phyloP scores from a whole-genome alignment of 1,140 invertebrate species.

The Doryteuthis pealeii region DNA sequence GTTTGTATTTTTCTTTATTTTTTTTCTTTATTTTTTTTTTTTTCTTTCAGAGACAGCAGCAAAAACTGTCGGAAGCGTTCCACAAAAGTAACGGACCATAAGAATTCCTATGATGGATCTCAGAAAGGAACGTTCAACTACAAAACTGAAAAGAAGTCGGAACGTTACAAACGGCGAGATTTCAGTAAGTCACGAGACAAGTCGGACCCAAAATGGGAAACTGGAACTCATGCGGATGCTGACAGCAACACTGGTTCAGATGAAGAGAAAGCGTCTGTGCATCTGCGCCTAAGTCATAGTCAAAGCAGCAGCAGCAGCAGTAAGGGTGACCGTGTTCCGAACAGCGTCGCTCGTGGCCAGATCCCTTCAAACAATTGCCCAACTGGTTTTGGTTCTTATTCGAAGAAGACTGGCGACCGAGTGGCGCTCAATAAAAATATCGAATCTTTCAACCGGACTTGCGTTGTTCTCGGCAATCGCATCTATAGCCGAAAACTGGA shows the following conservation, averaged over 20 bases:
- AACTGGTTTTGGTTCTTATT: no score
- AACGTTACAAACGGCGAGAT: background rate
- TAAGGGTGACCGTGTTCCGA: background rate
- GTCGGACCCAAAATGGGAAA: background rate
- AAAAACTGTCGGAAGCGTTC: background rate
- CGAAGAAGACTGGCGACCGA: no score
- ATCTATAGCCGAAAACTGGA: background rate
- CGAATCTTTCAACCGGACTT: background rate
- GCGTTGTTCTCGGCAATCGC: background rate
- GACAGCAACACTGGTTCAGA: conserved; percentile 2
- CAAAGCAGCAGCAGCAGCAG: background rate
- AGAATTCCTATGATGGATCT: background rate
- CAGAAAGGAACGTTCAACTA: no score
- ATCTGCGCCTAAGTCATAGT: background rate
- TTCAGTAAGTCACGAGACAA: background rate
- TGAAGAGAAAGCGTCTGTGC: background rate
- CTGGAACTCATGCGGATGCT: background rate
- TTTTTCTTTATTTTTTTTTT: no score
- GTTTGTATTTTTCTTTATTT: no score
- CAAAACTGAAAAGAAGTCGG: background rate
- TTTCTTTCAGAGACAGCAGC: background rate
- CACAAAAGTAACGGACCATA: background rate
- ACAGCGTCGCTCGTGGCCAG: no score
- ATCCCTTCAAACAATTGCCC: no score
- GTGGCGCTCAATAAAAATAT: background rate